These are phyloP conservation scores for Agrilus planipennis DNA, from an alignment of 1,140 invertebrate genomes.

Conservation along the genomic window DNA sequence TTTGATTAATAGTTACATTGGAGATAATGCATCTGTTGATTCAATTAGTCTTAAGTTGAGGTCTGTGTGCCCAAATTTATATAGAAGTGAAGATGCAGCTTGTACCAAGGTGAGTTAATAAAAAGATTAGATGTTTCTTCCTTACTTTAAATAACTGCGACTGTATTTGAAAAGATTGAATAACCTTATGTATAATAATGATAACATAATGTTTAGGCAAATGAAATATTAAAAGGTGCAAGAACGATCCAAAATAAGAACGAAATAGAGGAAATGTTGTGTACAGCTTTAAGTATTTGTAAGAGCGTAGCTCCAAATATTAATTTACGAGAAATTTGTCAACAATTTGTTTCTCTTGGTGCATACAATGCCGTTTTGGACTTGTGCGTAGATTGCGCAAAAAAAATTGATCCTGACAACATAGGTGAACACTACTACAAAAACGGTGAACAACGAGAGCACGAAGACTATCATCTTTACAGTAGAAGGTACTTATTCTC, in stretches of 20 bases:
- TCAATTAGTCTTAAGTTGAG: conserved; percentile 79
- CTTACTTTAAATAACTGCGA: no score
- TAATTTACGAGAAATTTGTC: conserved; percentile 65
- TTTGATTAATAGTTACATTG: conserved; percentile 76
- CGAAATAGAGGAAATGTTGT: conserved; percentile 60
- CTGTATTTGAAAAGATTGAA: conserved; percentile 4
- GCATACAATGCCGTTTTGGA: conserved; percentile 85
- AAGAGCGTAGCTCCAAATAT: conserved; percentile 72
- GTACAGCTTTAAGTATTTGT: conserved; percentile 72
- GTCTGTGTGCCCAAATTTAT: conserved; percentile 86
- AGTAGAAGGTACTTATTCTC: conserved; percentile 48
- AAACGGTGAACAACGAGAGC: conserved; percentile 58
- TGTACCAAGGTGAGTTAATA: conserved; percentile 71
- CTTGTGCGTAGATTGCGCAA: conserved; percentile 70
- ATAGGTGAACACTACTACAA: conserved; percentile 82
- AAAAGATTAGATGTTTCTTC: no score
- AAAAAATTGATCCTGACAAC: conserved; percentile 77
- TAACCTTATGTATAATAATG: not conserved
- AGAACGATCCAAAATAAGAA: conserved; percentile 53
- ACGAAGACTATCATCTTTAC: conserved; percentile 60
- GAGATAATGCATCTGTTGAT: conserved; percentile 89
- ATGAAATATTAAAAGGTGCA: conserved; percentile 75
- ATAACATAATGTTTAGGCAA: conserved; percentile 48
- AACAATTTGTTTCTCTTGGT: conserved; percentile 60
- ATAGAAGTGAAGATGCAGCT: conserved; percentile 89